These are phyloP conservation scores for Brachionus rotundiformis DNA, from an alignment of 1,140 invertebrate species.

Conservation along the genomic window DNA sequence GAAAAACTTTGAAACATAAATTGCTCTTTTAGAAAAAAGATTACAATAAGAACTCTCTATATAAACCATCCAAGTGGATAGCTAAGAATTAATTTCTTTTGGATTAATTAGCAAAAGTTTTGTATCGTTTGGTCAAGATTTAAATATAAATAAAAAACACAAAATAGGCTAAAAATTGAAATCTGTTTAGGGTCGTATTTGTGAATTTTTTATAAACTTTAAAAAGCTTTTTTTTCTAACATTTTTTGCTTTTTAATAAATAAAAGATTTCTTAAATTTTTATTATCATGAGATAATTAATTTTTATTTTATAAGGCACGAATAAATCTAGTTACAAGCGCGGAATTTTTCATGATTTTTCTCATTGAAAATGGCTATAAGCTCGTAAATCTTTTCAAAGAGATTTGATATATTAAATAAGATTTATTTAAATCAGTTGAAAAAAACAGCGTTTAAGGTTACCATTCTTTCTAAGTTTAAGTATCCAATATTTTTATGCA, in stretches of 20 bases:
- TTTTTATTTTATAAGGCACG: too few species aligned
- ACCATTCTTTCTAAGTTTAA: background rate
- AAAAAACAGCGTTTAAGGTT: background rate
- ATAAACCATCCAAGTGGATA: background rate
- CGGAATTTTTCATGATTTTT: too few species aligned
- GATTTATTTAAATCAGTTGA: background rate
- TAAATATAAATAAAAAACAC: background rate
- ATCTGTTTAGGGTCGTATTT: background rate
- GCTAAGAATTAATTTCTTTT: background rate
- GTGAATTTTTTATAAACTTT: background rate
- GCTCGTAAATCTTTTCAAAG: background rate
- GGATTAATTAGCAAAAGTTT: slow-evolving; percentile 9
- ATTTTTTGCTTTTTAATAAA: background rate
- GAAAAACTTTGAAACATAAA: background rate
- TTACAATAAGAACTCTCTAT: background rate
- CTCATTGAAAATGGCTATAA: too few species aligned
- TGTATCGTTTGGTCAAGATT: slow-evolving; percentile 22
- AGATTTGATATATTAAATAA: background rate
- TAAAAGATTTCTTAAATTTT: too few species aligned
- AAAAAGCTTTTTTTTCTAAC: background rate
- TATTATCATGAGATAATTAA: background rate
- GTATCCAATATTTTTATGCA: background rate
- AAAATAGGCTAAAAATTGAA: background rate
- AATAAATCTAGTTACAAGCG: too few species aligned
- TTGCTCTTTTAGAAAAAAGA: background rate